Evolutionary conservation across 1,140 invertebrate genomes (phyloP).

Genomic region (Charaxes varanes): DNA sequence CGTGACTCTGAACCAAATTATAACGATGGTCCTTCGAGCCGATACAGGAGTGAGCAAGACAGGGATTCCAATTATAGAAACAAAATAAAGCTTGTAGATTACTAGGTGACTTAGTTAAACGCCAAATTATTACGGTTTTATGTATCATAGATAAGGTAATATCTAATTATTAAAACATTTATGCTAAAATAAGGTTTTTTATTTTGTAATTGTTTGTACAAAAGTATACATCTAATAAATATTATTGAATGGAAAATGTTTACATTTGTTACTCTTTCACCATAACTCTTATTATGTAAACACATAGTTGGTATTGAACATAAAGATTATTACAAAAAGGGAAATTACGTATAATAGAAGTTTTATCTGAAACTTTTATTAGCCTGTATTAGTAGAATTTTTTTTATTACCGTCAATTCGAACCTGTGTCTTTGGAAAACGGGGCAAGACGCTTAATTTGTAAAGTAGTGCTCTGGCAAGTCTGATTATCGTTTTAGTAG

Average conservation of each 20-base stretch:
- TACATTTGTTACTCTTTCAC: too few relatives aligned
- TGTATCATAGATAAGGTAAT: constrained; percentile 31
- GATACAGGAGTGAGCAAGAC: constrained; percentile 8
- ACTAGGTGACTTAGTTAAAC: constrained; percentile 23
- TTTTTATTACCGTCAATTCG: too few relatives aligned
- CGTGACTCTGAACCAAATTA: constrained; percentile 13
- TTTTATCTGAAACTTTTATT: too few relatives aligned
- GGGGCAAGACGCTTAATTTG: too few relatives aligned
- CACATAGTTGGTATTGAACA: too few relatives aligned
- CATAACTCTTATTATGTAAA: too few relatives aligned
- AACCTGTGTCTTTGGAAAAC: too few relatives aligned
- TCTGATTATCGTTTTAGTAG: too few relatives aligned
- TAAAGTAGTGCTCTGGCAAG: too few relatives aligned
- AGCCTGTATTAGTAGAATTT: too few relatives aligned
- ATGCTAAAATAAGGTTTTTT: constrained; percentile 7
- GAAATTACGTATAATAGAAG: too few relatives aligned
- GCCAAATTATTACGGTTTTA: constrained; percentile 11
- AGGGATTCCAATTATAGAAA: constrained; percentile 21
- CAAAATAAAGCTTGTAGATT: constrained; percentile 60
- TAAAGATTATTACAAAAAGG: too few relatives aligned
- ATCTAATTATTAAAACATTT: constrained; percentile 23
- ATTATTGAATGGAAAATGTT: constrained; percentile 1
- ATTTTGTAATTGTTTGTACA: constrained; percentile 14
- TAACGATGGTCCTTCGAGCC: constrained; percentile 13
- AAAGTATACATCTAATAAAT: constrained; percentile 2